These are phyloP conservation scores for Adelosebastes latens DNA, from an alignment of 2,797 vertebrate species.

Conservation along the genomic window DNA sequence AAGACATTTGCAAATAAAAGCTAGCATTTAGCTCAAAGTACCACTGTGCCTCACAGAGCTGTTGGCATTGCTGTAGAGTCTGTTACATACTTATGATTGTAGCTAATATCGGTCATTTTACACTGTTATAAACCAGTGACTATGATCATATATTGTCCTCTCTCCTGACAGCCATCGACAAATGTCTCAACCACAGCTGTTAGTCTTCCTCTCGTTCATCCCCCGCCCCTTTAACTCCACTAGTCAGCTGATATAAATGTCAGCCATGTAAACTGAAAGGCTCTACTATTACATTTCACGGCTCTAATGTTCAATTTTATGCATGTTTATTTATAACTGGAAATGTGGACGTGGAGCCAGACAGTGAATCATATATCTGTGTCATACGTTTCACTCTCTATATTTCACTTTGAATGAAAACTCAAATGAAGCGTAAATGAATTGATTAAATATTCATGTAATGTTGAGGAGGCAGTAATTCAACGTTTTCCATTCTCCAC, in stretches of 20 bases:
- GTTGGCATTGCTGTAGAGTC: no score
- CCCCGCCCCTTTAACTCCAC: neutral
- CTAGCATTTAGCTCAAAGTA: no score
- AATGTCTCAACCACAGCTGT: neutral
- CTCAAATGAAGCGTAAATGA: neutral
- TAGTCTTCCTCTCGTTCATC: neutral
- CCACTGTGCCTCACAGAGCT: no score
- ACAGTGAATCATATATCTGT: neutral
- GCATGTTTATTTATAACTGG: neutral
- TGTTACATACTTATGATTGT: neutral
- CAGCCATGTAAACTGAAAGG: neutral
- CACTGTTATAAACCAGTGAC: neutral
- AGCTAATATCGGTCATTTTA: neutral
- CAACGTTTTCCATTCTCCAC: slow-evolving; percentile 21
- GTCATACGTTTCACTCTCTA: neutral
- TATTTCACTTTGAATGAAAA: neutral
- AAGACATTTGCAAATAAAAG: no score
- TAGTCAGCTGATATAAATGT: neutral
- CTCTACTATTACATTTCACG: neutral
- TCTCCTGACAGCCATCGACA: neutral
- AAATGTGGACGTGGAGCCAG: neutral
- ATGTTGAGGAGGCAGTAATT: neutral
- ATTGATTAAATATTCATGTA: neutral
- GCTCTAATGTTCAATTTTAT: neutral
- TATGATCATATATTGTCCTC: no score